These are phyloP conservation scores for Luscinia luscinia DNA, from an alignment of 2,797 vertebrate species.

Conservation along the genomic window DNA sequence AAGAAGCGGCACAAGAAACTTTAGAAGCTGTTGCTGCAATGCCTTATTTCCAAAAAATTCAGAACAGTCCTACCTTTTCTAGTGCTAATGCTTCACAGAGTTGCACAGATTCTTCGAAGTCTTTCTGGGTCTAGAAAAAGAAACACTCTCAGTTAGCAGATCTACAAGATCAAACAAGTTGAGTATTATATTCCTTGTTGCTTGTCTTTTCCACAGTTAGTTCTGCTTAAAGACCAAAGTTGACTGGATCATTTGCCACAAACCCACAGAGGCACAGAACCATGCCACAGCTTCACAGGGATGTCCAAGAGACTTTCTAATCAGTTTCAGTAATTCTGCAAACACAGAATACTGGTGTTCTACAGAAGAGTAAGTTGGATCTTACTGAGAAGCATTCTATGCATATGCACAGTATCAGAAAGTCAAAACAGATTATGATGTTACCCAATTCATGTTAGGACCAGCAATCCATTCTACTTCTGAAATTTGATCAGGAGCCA, in stretches of 20 bases:
- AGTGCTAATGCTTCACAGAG: slow-evolving; percentile 82
- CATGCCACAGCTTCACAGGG: neutral
- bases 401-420: neutral
- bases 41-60: neutral
- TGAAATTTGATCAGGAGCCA: slow-evolving; percentile 26
- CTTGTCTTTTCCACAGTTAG: neutral
- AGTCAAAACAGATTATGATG: neutral
- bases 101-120: slow-evolving; percentile 83
- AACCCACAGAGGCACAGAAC: neutral
- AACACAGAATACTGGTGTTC: neutral
- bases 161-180: neutral
- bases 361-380: neutral
- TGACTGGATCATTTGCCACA: neutral
- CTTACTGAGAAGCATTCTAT: neutral
- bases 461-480: slow-evolving; percentile 74
- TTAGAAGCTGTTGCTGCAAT: neutral
- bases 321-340: neutral
- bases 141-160: neutral
- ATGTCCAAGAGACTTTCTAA: neutral
- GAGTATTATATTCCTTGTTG: neutral
- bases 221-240: neutral
- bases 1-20: neutral
- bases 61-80: slow-evolving; percentile 80
- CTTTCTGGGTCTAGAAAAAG: slow-evolving; percentile 70
- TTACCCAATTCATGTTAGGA: slow-evolving; percentile 72